Percentiles rank a stretch among this genome's conserved stretches.
Evolutionary conservation across 2,888 invertebrate genomes (phyloP).

Genomic region (Drosophila quasianomalipes): DNA sequence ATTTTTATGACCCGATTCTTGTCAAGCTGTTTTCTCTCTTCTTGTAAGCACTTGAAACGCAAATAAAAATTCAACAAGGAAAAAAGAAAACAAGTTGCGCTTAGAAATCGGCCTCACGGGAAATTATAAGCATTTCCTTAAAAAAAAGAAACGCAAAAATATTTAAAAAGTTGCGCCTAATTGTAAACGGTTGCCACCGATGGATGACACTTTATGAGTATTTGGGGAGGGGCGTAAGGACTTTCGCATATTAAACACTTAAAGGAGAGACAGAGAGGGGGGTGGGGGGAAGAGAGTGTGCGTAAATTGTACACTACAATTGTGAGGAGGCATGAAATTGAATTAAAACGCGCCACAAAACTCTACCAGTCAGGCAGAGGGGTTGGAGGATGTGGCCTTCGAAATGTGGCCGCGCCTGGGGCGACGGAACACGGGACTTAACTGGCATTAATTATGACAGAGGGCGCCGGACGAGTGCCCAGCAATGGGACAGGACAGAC

Average conservation of each 20-base stretch:
- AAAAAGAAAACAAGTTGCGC: conserved; percentile 30
- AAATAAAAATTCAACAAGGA: conserved; percentile 53
- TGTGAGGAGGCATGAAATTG: conserved; percentile 61
- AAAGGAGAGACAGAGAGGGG: background rate
- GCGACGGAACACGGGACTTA: conserved; percentile 73
- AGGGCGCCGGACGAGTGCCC: conserved; percentile 34
- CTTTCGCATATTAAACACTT: conserved; percentile 45
- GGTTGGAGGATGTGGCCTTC: conserved; percentile 25
- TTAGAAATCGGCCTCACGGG: conserved; percentile 71
- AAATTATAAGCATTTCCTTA: conserved; percentile 69
- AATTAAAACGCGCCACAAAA: conserved; percentile 61
- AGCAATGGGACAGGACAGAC: conserved; percentile 56
- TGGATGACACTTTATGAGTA: conserved; percentile 74
- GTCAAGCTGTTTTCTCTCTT: conserved; percentile 13
- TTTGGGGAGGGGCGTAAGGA: conserved; percentile 39
- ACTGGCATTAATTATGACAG: conserved; percentile 79
- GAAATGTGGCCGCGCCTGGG: conserved; percentile 63
- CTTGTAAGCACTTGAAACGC: conserved; percentile 46
- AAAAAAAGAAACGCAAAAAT: conserved; percentile 41
- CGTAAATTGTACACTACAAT: conserved; percentile 61
- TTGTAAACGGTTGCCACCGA: conserved; percentile 64
- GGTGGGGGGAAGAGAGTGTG: background rate
- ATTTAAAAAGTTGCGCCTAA: conserved; percentile 73
- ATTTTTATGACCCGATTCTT: conserved; percentile 11
- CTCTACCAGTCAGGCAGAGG: background rate